These are phyloP conservation scores for Drosophila melanogaster DNA, from an alignment of 1,140 invertebrate species.

Conservation along the genomic window DNA sequence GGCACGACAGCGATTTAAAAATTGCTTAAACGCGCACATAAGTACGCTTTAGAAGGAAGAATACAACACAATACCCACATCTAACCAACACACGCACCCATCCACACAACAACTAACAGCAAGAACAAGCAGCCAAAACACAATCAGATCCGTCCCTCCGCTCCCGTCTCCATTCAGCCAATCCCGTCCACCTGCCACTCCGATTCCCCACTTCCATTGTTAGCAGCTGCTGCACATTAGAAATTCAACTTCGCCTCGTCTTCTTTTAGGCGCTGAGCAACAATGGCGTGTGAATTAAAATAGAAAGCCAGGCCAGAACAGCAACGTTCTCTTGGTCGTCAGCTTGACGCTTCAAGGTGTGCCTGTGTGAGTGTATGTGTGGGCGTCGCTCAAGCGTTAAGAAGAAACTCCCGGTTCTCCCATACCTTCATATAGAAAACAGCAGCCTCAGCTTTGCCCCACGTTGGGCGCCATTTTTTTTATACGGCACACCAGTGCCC, in stretches of 20 bases:
- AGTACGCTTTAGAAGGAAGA: conserved; percentile 46
- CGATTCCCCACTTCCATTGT: conserved; percentile 60
- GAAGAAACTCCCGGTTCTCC: conserved; percentile 33
- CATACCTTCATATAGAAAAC: neutral
- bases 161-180: neutral
- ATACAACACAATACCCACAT: conserved; percentile 29
- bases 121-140: conserved; percentile 59
- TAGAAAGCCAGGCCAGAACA: conserved; percentile 64
- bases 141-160: conserved; percentile 53
- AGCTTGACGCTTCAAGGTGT: conserved; percentile 69
- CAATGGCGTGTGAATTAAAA: conserved; percentile 82
- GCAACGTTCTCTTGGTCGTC: conserved; percentile 58
- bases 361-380: conserved; percentile 36
- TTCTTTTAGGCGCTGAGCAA: conserved; percentile 76
- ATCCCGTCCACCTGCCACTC: conserved; percentile 26
- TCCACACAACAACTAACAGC: conserved; percentile 56
- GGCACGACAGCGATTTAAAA: conserved; percentile 61
- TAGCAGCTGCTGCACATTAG: conserved; percentile 80
- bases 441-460: conserved; percentile 35
- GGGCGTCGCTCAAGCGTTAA: conserved; percentile 67
- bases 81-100: conserved; percentile 29
- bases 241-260: conserved; percentile 77
- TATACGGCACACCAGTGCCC: conserved; percentile 48
- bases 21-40: conserved; percentile 57
- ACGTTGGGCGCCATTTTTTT: conserved; percentile 81